Evolutionary conservation across 2,797 vertebrate species (phyloP), one percentile per base, ranked within the genome.

Genomic region (Simalia tracyae): DNA sequence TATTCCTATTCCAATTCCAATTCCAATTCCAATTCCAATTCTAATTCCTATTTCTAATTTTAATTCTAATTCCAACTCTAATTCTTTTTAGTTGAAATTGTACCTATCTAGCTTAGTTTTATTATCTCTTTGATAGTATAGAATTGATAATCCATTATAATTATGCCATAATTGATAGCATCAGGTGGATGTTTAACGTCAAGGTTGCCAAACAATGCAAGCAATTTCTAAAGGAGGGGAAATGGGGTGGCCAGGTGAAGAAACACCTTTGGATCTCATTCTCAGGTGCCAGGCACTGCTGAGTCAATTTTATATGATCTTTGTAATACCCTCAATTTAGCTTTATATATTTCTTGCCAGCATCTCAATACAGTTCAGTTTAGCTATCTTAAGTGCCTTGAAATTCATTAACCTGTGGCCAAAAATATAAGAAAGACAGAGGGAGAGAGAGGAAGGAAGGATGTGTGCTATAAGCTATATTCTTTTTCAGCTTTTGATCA

Each of bases 341-440:
- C 76, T 91, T 96, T 95, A 89, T 91, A 94, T 96, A 95, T 93
- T 96, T 94, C 94, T 90, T 95, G 96, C 96, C 97, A 95, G 94
- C 95, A 94, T 96, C 96, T 95, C 96, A 96, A 95, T 96, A 94
- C 96, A 96, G 96, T 97, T 95, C 96, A 97, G 95, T 96, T 96
- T 96, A 97, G 97, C 97, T 96, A 97, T 94, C 94, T 95, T 95
- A 97, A 97, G 96, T 94, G 94, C 94, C 97, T 96, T 95, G 96
- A 97, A 97, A 96, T 96, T 97, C 97, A 97, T 97, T 97, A 98
- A 97, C 97, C 96, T 95, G 95, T 96, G 96, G 95, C 94, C 96
- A 94, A 93, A 92, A 86, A 92, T 86, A 81, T 46, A 24, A 81
- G 72, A 56, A 86, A 88, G 87, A 90, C 90, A 31, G 17, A 12